Conservation (phyloP, 2,113 vertebrate genomes). For the Antidorcas marsupialis region DNA sequence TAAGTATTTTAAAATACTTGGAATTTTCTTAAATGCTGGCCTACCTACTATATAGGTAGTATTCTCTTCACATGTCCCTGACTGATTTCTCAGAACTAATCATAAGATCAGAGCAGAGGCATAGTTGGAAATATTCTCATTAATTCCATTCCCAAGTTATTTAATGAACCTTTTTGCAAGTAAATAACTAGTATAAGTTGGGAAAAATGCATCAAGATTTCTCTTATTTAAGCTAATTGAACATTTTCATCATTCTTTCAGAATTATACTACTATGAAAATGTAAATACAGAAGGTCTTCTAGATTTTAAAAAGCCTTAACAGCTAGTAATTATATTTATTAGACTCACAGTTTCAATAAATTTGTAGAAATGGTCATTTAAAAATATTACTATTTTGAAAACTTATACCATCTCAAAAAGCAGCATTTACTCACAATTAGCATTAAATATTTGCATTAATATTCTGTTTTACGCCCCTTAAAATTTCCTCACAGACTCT, state of each 20-base stretch:
- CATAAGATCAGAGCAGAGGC: neutral
- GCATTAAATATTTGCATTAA: slow-evolving; percentile 33
- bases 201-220: neutral
- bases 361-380: neutral
- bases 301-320: neutral
- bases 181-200: neutral
- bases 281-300: neutral
- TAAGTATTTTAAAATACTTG: neutral
- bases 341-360: neutral
- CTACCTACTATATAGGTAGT: neutral
- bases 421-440: slow-evolving; percentile 19
- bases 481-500: neutral
- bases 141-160: neutral
- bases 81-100: neutral
- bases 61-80: neutral
- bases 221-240: neutral
- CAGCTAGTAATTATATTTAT: neutral
- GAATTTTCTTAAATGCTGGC: neutral
- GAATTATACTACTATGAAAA: slow-evolving; percentile 25
- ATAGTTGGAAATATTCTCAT: neutral
- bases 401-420: neutral
- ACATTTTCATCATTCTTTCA: neutral
- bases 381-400: slow-evolving; percentile 27
- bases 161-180: neutral
- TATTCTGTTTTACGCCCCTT: neutral